Conservation (phyloP, 2,888 invertebrate genomes). For the Desoria tigrina region DNA sequence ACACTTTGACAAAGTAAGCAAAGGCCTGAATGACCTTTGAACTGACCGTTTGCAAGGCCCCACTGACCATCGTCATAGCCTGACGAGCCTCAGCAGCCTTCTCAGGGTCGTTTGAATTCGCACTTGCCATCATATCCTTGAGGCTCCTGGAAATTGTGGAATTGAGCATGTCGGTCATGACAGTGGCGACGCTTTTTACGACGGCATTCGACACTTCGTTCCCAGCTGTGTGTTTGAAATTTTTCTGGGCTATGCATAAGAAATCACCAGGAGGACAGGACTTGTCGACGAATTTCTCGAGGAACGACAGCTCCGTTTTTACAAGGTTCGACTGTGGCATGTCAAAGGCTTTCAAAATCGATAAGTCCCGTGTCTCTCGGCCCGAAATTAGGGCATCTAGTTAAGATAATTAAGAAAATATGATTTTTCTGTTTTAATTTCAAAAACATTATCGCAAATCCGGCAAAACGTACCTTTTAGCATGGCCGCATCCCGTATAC, state of each 20-base stretch:
- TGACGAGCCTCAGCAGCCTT: constrained; percentile 29
- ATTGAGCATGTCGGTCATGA: constrained; percentile 44
- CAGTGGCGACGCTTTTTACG: constrained; percentile 32
- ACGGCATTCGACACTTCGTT: constrained; percentile 34
- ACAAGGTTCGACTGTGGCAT: background rate
- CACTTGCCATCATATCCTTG: constrained; percentile 27
- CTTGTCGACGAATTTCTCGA: background rate
- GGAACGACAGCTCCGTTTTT: background rate
- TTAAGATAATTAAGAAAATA: constrained; percentile 8
- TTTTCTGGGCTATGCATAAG: constrained; percentile 22
- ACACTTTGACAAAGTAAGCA: constrained; percentile 38
- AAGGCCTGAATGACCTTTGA: constrained; percentile 36
- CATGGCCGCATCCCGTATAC: constrained; percentile 32
- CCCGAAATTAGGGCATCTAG: background rate
- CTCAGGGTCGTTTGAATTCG: constrained; percentile 23
- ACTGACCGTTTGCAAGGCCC: constrained; percentile 28
- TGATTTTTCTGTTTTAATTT: too few relatives aligned
- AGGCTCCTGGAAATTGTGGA: constrained; percentile 33
- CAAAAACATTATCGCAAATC: too few relatives aligned
- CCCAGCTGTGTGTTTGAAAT: constrained; percentile 11
- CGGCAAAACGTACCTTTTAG: constrained; percentile 40
- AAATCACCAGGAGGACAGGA: constrained; percentile 30
- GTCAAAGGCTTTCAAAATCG: background rate
- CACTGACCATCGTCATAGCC: constrained; percentile 35
- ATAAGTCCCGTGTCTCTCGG: background rate